Evolutionary conservation across 2,888 invertebrate species (phyloP).

Genomic region (Scaptodrosophila latifasciaeformis): DNA sequence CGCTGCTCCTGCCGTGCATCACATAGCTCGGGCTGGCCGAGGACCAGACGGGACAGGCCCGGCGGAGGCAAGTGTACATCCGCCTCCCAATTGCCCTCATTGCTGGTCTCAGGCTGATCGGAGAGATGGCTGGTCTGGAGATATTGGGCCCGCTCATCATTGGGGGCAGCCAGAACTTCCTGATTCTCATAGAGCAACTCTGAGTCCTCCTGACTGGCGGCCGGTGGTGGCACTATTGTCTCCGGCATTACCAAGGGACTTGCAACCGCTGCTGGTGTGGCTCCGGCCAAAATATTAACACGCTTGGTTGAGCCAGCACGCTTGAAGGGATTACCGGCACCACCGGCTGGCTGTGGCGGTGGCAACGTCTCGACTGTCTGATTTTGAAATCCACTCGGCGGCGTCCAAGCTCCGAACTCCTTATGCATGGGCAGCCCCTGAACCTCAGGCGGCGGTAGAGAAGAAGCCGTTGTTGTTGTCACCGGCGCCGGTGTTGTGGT

Average conservation of each 20-base stretch:
- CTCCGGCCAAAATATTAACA: constrained; percentile 74
- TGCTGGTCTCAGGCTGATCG: constrained; percentile 70
- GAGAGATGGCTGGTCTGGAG: constrained; percentile 85
- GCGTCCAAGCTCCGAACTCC: too few relatives aligned
- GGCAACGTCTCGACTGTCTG: too few relatives aligned
- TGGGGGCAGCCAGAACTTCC: constrained; percentile 78
- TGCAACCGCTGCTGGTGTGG: constrained; percentile 46
- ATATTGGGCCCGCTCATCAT: constrained; percentile 84
- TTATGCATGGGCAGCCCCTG: constrained; percentile 30
- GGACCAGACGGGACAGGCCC: constrained; percentile 80
- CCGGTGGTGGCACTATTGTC: constrained; percentile 1
- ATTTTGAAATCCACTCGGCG: too few relatives aligned
- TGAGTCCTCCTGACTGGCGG: constrained; percentile 65
- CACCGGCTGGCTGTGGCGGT: constrained; percentile 17
- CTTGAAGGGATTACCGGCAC: constrained; percentile 70
- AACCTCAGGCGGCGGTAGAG: constrained; percentile 53
- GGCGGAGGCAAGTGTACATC: constrained; percentile 79
- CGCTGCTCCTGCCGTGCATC: constrained; percentile 69
- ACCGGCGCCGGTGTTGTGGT: constrained; percentile 23
- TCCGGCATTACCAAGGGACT: constrained; percentile 7
- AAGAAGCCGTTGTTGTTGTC: constrained; percentile 35
- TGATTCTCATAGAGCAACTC: constrained; percentile 77
- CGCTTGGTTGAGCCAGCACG: constrained; percentile 65
- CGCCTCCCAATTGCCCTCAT: constrained; percentile 63
- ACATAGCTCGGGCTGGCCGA: constrained; percentile 80